Conservation (phyloP, 1,140 invertebrate genomes). For the Glossosoma conforme region DNA sequence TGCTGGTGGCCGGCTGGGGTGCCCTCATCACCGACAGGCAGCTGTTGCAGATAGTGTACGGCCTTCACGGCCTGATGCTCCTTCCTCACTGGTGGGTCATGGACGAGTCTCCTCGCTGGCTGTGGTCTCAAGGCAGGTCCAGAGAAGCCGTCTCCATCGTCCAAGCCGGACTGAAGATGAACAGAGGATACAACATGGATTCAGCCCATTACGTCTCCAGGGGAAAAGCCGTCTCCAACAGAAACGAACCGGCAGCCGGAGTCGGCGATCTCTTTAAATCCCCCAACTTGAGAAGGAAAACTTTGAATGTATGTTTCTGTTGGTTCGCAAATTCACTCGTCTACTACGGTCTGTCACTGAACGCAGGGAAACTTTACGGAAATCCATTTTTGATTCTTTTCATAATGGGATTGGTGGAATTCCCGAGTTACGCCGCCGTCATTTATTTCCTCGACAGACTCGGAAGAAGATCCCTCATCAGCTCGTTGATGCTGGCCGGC, state of each 20-base stretch:
- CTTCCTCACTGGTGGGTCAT: constrained; percentile 79
- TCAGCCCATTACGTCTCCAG: constrained; percentile 57
- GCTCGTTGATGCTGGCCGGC: constrained; percentile 68
- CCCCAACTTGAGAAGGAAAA: constrained; percentile 71
- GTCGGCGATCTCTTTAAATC: constrained; percentile 71
- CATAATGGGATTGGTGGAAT: constrained; percentile 73
- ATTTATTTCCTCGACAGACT: constrained; percentile 67
- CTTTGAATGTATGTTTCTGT: constrained; percentile 74
- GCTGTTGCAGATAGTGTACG: constrained; percentile 73
- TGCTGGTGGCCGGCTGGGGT: constrained; percentile 77
- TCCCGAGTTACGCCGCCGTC: constrained; percentile 72
- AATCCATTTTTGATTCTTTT: constrained; percentile 80
- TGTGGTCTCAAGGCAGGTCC: constrained; percentile 71
- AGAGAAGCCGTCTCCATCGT: constrained; percentile 69
- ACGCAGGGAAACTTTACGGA: constrained; percentile 71
- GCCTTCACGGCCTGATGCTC: constrained; percentile 66
- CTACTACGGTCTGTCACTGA: constrained; percentile 82
- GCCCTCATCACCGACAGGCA: constrained; percentile 70
- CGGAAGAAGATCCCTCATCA: constrained; percentile 66
- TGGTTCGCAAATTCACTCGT: constrained; percentile 87
- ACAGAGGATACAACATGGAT: constrained; percentile 56
- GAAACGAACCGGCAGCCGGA: constrained; percentile 47
- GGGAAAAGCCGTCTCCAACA: constrained; percentile 46
- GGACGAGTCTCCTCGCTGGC: constrained; percentile 80
- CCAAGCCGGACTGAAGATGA: constrained; percentile 62